Evolutionary conservation across 1,140 invertebrate species (phyloP).

Genomic region (Sesamia nonagrioides): DNA sequence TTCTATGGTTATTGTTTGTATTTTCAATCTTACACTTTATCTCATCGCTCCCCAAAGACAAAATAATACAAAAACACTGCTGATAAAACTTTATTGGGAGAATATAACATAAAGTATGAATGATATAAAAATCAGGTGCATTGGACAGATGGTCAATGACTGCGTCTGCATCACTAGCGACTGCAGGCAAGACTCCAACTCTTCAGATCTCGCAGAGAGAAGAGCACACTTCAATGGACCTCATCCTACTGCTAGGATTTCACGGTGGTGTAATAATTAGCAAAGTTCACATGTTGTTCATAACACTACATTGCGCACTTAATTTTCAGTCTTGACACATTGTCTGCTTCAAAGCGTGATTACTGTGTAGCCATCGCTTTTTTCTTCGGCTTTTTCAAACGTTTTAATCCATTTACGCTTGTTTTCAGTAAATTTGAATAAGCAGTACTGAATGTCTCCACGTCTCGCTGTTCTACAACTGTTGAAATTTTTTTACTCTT

Average conservation of each 20-base stretch:
- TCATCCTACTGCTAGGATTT: constrained; percentile 64
- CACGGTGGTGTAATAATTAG: constrained; percentile 54
- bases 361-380: constrained; percentile 86
- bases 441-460: constrained; percentile 95
- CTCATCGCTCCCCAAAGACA: background rate
- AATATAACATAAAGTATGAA: constrained; percentile 60
- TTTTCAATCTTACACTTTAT: background rate
- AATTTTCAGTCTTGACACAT: constrained; percentile 73
- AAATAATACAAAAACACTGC: constrained; percentile 48
- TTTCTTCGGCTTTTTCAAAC: constrained; percentile 93
- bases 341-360: constrained; percentile 51
- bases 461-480: constrained; percentile 93
- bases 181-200: constrained; percentile 77
- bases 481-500: constrained; percentile 94
- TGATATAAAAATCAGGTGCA: constrained; percentile 68
- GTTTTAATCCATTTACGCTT: constrained; percentile 95
- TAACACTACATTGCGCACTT: constrained; percentile 64
- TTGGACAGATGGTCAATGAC: constrained; percentile 76
- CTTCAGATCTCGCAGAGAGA: constrained; percentile 78
- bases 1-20: background rate
- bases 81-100: constrained; percentile 49
- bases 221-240: constrained; percentile 85
- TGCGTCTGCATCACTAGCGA: constrained; percentile 72
- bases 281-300: constrained; percentile 54
- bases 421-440: constrained; percentile 94